Evolutionary conservation across 2,888 invertebrate genomes (phyloP), one percentile per base, ranked within the genome.

Genomic region (Xanthorhoe spadicearia): DNA sequence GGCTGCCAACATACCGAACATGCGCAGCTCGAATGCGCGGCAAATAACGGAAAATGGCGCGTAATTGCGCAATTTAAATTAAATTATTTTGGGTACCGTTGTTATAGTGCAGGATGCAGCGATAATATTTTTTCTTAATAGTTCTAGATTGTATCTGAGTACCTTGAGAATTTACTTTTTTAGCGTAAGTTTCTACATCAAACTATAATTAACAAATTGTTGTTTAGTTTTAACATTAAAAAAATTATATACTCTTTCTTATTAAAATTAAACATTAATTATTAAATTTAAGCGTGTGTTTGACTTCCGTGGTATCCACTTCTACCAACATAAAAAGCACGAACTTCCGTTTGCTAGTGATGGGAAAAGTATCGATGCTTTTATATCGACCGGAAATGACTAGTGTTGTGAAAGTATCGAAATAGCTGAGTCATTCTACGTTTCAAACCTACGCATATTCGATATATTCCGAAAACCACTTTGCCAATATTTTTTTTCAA

Each of bases 1-100:
- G 83, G 81, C 83, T 87, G 81, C 92, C 92, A 92, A 92, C 88
- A 75, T 76, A 57, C 32, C 18, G 51, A 61, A 59, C 64, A 59
- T 68, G 68, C 68, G 68, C 66, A 63, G 49, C 18, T 49, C 13
- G 17, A 19, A 81, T 87, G 88, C 89, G 88, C 87, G 79, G 72
- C 74, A 80, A 68, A 74, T 74, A 81, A 78, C 82, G 77, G 76
- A 80, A 80, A 85, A 86, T 84, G 85, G 87, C 88, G 88, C 87
- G 90, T 84, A 79, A 84, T 84, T 87, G 87, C 87, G 86, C 38
- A 84, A 80, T 54, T 74, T 73, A 65, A 53, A 53, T 48, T 32
- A 7, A 32, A 32, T 5, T 7, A 6, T 32, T 32, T 32, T 32
- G 32, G 32, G 7, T 7, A 23, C 4, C 23, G 23, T 23, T 23